Base-by-base conservation (phyloP, 2,113 vertebrate genomes). In the Ia io region DNA sequence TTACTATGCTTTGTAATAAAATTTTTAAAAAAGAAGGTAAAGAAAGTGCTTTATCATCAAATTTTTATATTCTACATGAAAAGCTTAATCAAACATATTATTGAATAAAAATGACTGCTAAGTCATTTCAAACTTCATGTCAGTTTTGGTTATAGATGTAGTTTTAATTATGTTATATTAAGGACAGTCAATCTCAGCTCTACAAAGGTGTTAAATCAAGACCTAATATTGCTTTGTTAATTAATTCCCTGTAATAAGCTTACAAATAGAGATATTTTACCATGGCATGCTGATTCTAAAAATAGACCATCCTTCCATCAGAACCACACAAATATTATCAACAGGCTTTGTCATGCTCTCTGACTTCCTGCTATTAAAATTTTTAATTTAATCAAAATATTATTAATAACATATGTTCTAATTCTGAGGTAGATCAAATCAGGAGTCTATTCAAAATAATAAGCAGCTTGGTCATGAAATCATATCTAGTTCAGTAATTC, bases 331-430 rank as follows among this genome's bases (percentile, higher is more conserved):
- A 76, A 77, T 92, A 47, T 93, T 94, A 97, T 95, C 53, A 94
- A 44, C 25, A 96, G 97, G 59, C 7, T 96, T 96, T 96, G 35
- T 67, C 96, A 88, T 93, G 76, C 40, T 98, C 83, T 67, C 53
- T 97, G 28, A 35, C 7, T 97, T 98, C 96, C 70, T 93, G 74
- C 88, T 95, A 82, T 90, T 96, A 97, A 80, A 63, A 82, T 76
- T 85, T 97, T 97, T 94, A 97, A 97, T 97, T 95, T 93, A 96
- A 56, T 67, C 88, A 88, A 97, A 97, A 97, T 97, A 93, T 88
- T 94, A 97, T 71, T 76, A 73, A 97, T 70, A 97, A 95, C 25
- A 94, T 2, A 93, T 92, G 84, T 22, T 93, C 23, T 94, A 73
- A 94, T 89, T 89, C 65, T 73, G 51, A 97, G 53, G 85, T 82